These are phyloP conservation scores for Mus pahari DNA, from an alignment of 2,113 vertebrate genomes.

Conservation along the genomic window DNA sequence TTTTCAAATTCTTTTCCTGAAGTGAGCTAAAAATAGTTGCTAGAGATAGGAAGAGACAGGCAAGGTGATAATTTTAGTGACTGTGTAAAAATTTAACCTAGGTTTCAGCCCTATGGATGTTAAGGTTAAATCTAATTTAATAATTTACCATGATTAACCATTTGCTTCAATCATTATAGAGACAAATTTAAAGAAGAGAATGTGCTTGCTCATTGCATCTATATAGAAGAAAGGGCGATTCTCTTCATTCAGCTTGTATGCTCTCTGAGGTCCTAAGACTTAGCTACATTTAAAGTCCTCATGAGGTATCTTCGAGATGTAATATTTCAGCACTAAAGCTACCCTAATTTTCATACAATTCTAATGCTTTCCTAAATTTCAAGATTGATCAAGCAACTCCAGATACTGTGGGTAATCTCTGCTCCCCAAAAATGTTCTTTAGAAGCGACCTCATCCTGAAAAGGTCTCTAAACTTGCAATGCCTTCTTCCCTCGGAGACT, in stretches of 20 bases:
- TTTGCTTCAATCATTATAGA: slow-evolving; percentile 35
- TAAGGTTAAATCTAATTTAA: slow-evolving; percentile 30
- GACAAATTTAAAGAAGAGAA: not conserved
- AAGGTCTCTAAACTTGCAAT: not conserved
- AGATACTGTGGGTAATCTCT: not conserved
- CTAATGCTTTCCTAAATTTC: slow-evolving; percentile 25
- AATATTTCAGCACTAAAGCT: not conserved
- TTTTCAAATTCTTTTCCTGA: not conserved
- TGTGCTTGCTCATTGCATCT: not conserved
- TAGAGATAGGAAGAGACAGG: not conserved
- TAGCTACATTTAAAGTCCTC: not conserved
- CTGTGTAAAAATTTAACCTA: not conserved
- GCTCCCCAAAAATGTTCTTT: slow-evolving; percentile 8
- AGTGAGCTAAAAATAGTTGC: slow-evolving; percentile 1
- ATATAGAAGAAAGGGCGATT: not conserved
- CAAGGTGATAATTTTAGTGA: not conserved
- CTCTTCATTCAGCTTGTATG: slow-evolving; percentile 12
- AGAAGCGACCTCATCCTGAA: not conserved
- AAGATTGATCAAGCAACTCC: slow-evolving; percentile 29
- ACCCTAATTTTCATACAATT: not conserved
- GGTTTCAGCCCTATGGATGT: slow-evolving; percentile 9
- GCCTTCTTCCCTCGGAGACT: not conserved
- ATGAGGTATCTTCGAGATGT: not conserved
- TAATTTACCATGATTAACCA: not conserved
- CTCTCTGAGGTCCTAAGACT: not conserved